Conservation (phyloP, 1,140 invertebrate genomes). For the Trichonephila clavipes region DNA sequence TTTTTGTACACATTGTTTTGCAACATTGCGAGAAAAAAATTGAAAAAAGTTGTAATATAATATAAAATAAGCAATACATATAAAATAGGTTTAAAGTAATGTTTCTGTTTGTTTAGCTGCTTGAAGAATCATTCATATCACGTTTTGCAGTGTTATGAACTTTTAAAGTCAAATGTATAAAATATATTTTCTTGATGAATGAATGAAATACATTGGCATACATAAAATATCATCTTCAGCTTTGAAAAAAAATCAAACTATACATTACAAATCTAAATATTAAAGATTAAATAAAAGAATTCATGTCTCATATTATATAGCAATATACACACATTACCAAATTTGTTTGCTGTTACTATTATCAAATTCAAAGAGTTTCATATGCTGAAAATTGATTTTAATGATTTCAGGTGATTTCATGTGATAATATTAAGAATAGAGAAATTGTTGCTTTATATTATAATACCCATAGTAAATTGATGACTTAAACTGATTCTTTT, state of each 20-base stretch:
- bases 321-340: not conserved
- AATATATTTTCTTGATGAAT: not conserved
- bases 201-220: not conserved
- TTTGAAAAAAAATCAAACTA: not conserved
- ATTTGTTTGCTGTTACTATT: not conserved
- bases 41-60: too few relatives aligned
- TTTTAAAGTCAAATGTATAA: not conserved
- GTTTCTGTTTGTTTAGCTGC: not conserved
- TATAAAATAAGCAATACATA: too few relatives aligned
- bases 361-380: not conserved
- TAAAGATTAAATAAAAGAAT: not conserved
- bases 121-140: not conserved
- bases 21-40: too few relatives aligned
- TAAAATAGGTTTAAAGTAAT: too few relatives aligned
- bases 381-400: too few relatives aligned
- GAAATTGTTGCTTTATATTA: too few relatives aligned
- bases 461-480: too few relatives aligned
- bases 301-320: not conserved
- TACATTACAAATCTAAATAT: not conserved
- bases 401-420: too few relatives aligned
- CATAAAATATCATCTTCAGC: slow-evolving; percentile 5
- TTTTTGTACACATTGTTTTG: too few relatives aligned
- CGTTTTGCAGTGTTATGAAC: not conserved
- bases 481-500: too few relatives aligned
- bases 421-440: too few relatives aligned